Conservation (phyloP, 1,140 invertebrate genomes). For the Paralvinella palmiformis region DNA sequence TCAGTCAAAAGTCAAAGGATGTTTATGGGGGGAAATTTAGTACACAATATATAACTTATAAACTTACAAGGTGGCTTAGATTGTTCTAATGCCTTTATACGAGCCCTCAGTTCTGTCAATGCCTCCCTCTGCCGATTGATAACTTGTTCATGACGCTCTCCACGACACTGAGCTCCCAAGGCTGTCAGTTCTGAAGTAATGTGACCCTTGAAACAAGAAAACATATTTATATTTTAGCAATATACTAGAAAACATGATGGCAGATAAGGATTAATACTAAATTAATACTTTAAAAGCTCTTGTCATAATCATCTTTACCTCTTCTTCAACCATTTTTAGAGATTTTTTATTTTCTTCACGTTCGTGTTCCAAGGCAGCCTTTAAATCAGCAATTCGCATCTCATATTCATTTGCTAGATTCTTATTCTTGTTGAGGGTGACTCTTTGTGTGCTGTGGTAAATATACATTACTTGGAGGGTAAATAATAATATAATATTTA, state of each 20-base stretch:
- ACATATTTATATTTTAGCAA: not conserved
- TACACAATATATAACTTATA: not conserved
- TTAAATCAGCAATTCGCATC: slow-evolving; percentile 1
- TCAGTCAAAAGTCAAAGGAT: no score
- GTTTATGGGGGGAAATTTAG: no score
- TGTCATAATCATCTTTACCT: slow-evolving; percentile 30
- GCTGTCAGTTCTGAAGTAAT: slow-evolving; percentile 42
- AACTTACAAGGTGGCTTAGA: slow-evolving; percentile 14
- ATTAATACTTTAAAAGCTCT: no score
- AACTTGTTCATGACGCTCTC: slow-evolving; percentile 48
- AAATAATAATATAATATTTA: no score
- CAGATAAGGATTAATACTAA: not conserved
- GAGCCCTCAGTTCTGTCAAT: slow-evolving; percentile 41
- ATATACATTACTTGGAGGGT: no score
- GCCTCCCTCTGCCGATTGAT: slow-evolving; percentile 48
- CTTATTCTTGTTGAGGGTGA: slow-evolving; percentile 1
- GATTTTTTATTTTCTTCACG: slow-evolving; percentile 25
- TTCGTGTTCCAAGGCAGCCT: not conserved
- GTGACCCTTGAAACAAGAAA: slow-evolving; percentile 13
- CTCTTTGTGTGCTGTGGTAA: slow-evolving; percentile 8
- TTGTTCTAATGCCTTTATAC: slow-evolving; percentile 42
- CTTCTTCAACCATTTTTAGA: slow-evolving; percentile 37
- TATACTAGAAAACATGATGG: not conserved
- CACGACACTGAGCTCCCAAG: slow-evolving; percentile 47
- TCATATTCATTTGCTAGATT: not conserved